Evolutionary conservation across 2,797 vertebrate genomes (phyloP).

Genomic region (Pyrocephalus nanus): DNA sequence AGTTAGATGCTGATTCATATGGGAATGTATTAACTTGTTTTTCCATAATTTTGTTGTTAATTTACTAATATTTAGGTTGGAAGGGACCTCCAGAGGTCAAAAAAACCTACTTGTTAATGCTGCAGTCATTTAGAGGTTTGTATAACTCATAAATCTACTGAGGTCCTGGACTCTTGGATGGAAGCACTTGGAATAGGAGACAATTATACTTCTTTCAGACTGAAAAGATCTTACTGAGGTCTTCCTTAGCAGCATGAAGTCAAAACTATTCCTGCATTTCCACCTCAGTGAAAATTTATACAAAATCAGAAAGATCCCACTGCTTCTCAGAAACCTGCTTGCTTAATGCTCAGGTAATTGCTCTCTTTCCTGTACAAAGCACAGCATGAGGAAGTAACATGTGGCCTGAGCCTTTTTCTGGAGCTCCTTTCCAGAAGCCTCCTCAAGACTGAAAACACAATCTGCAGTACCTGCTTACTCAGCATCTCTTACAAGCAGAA

Average conservation of each 20-base stretch:
- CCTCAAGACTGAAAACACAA: background rate
- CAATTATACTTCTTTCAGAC: background rate
- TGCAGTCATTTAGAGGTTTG: background rate
- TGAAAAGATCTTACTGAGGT: background rate
- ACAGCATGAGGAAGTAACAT: background rate
- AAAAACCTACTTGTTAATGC: background rate
- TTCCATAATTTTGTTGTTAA: background rate
- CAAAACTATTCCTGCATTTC: background rate
- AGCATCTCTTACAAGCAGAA: background rate
- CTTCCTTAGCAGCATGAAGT: background rate
- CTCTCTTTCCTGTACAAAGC: background rate
- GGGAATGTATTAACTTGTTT: background rate
- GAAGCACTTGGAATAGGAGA: background rate
- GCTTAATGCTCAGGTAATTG: background rate
- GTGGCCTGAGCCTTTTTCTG: background rate
- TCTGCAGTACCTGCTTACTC: background rate
- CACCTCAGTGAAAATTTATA: background rate
- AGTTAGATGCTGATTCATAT: background rate
- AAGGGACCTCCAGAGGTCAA: background rate
- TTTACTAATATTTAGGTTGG: background rate
- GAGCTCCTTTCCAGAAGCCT: background rate
- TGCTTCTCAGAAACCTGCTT: background rate
- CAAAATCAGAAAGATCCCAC: background rate
- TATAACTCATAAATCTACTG: background rate
- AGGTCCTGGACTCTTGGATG: background rate